phyloP scores from a whole-genome alignment of 2,797 vertebrate species.

The Salarias fasciatus region DNA sequence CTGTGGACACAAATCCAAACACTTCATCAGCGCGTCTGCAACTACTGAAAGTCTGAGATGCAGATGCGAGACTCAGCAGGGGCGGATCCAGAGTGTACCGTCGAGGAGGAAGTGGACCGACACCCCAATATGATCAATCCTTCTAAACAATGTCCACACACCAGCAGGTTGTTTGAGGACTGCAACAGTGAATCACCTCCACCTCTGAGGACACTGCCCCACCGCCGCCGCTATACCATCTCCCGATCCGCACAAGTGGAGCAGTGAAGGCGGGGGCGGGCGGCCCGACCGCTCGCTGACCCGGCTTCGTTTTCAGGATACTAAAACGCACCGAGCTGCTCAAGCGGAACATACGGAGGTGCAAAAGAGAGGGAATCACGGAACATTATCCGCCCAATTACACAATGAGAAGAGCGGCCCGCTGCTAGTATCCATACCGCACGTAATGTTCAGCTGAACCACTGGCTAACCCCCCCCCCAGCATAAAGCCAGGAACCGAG shows the following conservation, averaged over 20 bases:
- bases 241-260: slow-evolving; percentile 46
- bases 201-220: slow-evolving; percentile 25
- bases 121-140: background rate
- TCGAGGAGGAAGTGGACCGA: too few relatives aligned
- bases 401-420: slow-evolving; percentile 76
- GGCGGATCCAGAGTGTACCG: too few relatives aligned
- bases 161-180: slow-evolving; percentile 1
- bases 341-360: slow-evolving; percentile 71
- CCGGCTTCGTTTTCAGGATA: slow-evolving; percentile 76
- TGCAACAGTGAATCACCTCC: slow-evolving; percentile 31
- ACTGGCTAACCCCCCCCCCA: slow-evolving; percentile 1
- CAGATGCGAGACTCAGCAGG: background rate
- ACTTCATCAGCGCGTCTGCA: slow-evolving; percentile 28
- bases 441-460: slow-evolving; percentile 58
- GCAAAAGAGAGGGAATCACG: slow-evolving; percentile 79
- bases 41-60: slow-evolving; percentile 14
- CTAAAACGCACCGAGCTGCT: slow-evolving; percentile 66
- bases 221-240: slow-evolving; percentile 5
- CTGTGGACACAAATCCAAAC: slow-evolving; percentile 48
- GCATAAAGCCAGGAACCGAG: slow-evolving; percentile 8
- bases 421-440: slow-evolving; percentile 62
- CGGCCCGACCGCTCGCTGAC: slow-evolving; percentile 74
- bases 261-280: slow-evolving; percentile 37
- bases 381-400: slow-evolving; percentile 80
- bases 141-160: too few relatives aligned